Conservation (phyloP, 2,113 vertebrate species). For the Gallinago jamesoni region DNA sequence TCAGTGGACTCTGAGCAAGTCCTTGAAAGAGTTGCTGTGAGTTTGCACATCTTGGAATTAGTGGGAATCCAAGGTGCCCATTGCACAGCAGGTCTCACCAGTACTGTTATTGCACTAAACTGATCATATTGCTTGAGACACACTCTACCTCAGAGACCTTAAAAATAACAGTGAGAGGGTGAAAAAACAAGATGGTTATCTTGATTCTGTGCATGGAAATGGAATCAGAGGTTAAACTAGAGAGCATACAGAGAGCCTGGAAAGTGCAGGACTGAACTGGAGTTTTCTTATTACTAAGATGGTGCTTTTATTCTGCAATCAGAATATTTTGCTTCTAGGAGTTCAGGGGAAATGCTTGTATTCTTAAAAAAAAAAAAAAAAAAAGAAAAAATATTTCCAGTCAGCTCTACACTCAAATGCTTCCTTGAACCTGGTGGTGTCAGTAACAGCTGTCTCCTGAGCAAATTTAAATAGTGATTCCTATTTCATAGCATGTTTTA, state of each 20-base stretch:
- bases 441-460: constrained; percentile 12
- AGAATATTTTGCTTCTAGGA: neutral
- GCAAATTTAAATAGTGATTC: neutral
- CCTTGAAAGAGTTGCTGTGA: neutral
- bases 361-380: neutral
- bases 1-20: neutral
- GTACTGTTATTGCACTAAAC: neutral
- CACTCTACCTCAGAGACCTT: neutral
- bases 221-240: neutral
- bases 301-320: neutral
- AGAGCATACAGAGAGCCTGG: neutral
- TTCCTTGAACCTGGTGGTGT: neutral
- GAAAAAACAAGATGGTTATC: neutral
- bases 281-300: neutral
- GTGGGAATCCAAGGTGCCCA: neutral
- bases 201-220: neutral
- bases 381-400: neutral
- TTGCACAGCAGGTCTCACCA: neutral
- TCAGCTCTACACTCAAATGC: constrained; percentile 5
- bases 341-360: neutral
- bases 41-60: neutral
- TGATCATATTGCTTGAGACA: neutral
- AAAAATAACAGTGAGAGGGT: neutral
- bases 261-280: neutral
- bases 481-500: neutral